These are phyloP conservation scores for Dioctria rufipes DNA, from an alignment of 2,888 invertebrate genomes.

Conservation along the genomic window DNA sequence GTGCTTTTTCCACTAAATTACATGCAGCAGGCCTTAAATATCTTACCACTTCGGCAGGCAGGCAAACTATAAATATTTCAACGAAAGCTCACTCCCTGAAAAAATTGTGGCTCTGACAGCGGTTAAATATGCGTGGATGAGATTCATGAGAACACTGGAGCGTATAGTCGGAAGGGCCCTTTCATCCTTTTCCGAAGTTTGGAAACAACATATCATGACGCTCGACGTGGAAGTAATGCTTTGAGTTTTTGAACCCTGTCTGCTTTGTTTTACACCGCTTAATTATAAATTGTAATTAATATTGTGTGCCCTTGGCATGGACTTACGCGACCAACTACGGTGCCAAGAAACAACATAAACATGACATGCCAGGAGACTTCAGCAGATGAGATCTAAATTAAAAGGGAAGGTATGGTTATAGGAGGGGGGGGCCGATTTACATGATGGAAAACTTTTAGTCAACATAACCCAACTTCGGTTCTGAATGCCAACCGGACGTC, in stretches of 20 bases:
- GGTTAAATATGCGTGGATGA: constrained; percentile 34
- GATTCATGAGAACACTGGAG: constrained; percentile 33
- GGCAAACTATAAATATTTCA: not conserved
- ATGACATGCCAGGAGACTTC: not conserved
- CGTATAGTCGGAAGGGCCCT: not conserved
- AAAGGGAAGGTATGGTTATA: not conserved
- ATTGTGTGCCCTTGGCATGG: not conserved
- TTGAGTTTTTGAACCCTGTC: constrained; percentile 36
- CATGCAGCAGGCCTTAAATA: constrained; percentile 9
- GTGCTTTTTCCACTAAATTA: constrained; percentile 30
- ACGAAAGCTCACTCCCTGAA: constrained; percentile 14
- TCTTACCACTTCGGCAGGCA: not conserved
- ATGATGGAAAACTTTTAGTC: not conserved
- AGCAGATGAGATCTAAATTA: constrained; percentile 32
- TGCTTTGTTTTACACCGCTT: constrained; percentile 14
- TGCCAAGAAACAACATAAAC: not conserved
- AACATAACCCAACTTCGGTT: constrained; percentile 7
- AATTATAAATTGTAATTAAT: constrained; percentile 45
- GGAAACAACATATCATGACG: not conserved
- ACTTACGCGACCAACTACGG: not conserved
- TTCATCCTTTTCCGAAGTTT: not conserved
- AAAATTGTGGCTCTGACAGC: constrained; percentile 26
- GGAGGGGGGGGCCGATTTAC: not conserved
- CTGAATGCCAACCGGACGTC: not conserved
- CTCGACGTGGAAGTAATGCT: constrained; percentile 28